Conservation (phyloP, 2,888 invertebrate genomes). For the Aphidius colemani region DNA sequence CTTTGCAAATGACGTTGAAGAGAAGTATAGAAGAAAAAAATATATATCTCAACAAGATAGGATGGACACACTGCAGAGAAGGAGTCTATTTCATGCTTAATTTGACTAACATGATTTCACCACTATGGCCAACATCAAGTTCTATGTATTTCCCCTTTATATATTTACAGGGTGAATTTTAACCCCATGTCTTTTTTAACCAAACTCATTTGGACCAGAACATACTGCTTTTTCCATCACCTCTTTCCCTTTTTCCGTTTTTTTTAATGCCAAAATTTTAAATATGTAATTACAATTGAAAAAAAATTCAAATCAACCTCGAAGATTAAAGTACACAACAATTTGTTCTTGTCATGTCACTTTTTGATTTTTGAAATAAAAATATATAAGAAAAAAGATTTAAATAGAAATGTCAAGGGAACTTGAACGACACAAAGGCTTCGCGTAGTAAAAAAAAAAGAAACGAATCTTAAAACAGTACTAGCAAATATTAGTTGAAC, state of each 20-base stretch:
- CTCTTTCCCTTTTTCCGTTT: too few relatives aligned
- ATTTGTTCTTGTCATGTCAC: not conserved
- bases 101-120: conserved; percentile 59
- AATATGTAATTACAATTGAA: too few relatives aligned
- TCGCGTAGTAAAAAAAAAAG: not conserved
- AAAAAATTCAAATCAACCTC: too few relatives aligned
- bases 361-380: not conserved
- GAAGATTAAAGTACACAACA: not conserved
- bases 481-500: conserved; percentile 58
- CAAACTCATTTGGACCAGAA: too few relatives aligned
- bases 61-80: conserved; percentile 51
- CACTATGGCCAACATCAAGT: conserved; percentile 37
- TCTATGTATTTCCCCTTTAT: not conserved
- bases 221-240: too few relatives aligned
- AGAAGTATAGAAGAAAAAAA: too few relatives aligned
- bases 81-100: conserved; percentile 62
- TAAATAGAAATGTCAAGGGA: not conserved
- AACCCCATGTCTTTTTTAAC: too few relatives aligned
- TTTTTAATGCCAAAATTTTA: too few relatives aligned
- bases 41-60: conserved; percentile 13
- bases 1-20: conserved; percentile 8
- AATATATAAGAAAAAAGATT: too few relatives aligned
- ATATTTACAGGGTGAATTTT: not conserved
- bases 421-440: not conserved
- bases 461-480: conserved; percentile 46